phyloP scores from a whole-genome alignment of 2,797 vertebrate genomes.

The Pangasius sanitwongsei region DNA sequence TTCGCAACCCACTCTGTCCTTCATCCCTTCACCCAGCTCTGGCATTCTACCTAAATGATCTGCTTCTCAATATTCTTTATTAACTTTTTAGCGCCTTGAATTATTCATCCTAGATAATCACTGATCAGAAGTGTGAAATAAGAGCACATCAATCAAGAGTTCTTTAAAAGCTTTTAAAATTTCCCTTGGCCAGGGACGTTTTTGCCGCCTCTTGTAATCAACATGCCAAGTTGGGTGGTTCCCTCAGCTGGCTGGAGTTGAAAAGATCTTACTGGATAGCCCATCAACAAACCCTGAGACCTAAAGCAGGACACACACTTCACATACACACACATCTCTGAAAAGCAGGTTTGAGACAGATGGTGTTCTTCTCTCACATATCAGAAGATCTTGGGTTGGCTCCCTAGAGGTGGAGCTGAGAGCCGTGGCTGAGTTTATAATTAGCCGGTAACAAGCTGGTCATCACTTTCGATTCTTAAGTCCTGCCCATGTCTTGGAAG shows the following conservation, averaged over 20 bases:
- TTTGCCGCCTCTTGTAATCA: slow-evolving; percentile 54
- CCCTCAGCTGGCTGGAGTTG: slow-evolving; percentile 21
- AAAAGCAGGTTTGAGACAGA: slow-evolving; percentile 57
- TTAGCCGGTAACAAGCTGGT: slow-evolving; percentile 57
- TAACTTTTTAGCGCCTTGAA: slow-evolving; percentile 80
- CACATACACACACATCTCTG: slow-evolving; percentile 49
- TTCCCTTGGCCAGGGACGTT: slow-evolving; percentile 57
- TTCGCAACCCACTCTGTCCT: slow-evolving; percentile 35
- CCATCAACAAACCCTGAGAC: slow-evolving; percentile 38
- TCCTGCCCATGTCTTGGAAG: slow-evolving; percentile 68
- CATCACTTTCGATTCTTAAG: slow-evolving; percentile 70
- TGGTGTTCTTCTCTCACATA: slow-evolving; percentile 56
- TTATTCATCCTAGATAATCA: slow-evolving; percentile 78
- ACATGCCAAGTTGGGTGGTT: slow-evolving; percentile 48
- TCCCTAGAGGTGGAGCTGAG: slow-evolving; percentile 50
- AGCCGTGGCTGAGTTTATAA: slow-evolving; percentile 62
- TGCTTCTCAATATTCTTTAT: slow-evolving; percentile 67
- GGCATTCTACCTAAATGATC: slow-evolving; percentile 50
- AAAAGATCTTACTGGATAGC: slow-evolving; percentile 48
- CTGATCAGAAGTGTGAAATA: slow-evolving; percentile 76
- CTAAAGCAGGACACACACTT: slow-evolving; percentile 52
- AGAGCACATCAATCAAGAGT: slow-evolving; percentile 73
- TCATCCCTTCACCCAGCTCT: slow-evolving; percentile 41
- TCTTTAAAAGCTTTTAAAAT: slow-evolving; percentile 39
- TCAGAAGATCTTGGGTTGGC: slow-evolving; percentile 53